Conservation (phyloP, 2,797 vertebrate species). For the Peromyscus nudipes region DNA sequence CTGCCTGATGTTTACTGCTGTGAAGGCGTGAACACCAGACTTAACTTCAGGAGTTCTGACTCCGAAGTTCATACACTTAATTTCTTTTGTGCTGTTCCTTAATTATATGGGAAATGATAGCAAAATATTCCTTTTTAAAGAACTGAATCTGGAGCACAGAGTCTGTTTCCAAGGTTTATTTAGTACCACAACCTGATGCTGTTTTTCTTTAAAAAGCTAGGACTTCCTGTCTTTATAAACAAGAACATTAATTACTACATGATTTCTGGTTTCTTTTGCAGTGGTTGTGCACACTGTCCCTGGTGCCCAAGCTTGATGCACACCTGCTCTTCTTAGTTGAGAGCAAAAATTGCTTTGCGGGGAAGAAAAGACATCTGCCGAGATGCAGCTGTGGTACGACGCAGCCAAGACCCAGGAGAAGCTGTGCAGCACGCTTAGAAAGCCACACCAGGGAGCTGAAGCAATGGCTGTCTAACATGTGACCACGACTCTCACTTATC, state of each 20-base stretch:
- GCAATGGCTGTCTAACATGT: conserved; percentile 33
- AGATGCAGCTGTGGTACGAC: conserved; percentile 47
- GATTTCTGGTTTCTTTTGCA: not conserved
- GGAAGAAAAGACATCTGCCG: conserved; percentile 56
- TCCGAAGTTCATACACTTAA: not conserved
- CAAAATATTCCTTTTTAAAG: not conserved
- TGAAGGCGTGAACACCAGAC: not conserved
- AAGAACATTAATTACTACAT: not conserved
- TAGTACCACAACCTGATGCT: not conserved
- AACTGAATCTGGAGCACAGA: not conserved
- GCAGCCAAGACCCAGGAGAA: conserved; percentile 1
- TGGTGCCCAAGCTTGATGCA: not conserved
- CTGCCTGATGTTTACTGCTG: not conserved
- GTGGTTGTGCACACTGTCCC: not conserved
- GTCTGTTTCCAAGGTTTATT: conserved; percentile 7
- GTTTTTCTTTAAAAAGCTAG: not conserved
- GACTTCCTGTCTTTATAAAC: not conserved
- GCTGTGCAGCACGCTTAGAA: conserved; percentile 25
- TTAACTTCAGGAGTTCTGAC: not conserved
- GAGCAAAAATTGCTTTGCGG: conserved; percentile 42
- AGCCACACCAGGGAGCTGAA: not conserved
- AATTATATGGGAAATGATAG: not conserved
- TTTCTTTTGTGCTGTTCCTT: not conserved
- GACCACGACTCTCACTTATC: conserved; percentile 60
- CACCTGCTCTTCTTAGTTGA: not conserved